phyloP scores from a whole-genome alignment of 2,113 vertebrate genomes.

The Acanthisitta chloris region DNA sequence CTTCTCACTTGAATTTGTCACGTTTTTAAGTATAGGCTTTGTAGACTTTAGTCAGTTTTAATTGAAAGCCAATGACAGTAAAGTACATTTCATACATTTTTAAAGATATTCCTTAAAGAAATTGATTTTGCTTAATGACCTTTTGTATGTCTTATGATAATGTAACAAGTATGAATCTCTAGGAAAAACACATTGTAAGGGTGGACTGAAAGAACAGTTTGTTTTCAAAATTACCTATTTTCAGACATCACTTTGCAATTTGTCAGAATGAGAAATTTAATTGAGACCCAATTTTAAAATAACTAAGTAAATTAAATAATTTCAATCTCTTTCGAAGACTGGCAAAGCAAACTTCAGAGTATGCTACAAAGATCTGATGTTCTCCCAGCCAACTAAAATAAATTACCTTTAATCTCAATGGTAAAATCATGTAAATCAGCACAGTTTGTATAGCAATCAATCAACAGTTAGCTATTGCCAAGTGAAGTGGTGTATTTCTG shows the following conservation, averaged over 20 bases:
- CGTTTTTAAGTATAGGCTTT: not conserved
- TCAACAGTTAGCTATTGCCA: not conserved
- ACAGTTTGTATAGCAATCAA: not conserved
- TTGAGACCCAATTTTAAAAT: conserved; percentile 1
- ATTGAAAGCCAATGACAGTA: not conserved
- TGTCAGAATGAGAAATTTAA: conserved; percentile 32
- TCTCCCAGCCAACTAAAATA: not conserved
- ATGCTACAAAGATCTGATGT: not conserved
- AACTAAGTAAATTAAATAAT: conserved; percentile 35
- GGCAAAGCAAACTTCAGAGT: conserved; percentile 24
- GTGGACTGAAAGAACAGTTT: not conserved
- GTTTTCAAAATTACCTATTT: conserved; percentile 10
- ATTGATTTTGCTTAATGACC: conserved; percentile 18
- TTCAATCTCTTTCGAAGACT: conserved; percentile 6
- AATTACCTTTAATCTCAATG: not conserved
- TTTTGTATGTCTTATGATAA: not conserved
- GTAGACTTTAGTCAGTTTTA: conserved; percentile 19
- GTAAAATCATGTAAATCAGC: conserved; percentile 29
- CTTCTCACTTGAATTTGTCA: not conserved
- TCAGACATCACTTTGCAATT: not conserved
- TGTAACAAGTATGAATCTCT: not conserved
- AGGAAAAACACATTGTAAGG: not conserved
- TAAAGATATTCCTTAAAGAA: not conserved
- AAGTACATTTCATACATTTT: conserved; percentile 17
- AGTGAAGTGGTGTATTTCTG: not conserved